Percentiles rank a stretch among this genome's conserved stretches.
phyloP scores from a whole-genome alignment of 2,888 invertebrate genomes.

The Cheilosia impressa region DNA sequence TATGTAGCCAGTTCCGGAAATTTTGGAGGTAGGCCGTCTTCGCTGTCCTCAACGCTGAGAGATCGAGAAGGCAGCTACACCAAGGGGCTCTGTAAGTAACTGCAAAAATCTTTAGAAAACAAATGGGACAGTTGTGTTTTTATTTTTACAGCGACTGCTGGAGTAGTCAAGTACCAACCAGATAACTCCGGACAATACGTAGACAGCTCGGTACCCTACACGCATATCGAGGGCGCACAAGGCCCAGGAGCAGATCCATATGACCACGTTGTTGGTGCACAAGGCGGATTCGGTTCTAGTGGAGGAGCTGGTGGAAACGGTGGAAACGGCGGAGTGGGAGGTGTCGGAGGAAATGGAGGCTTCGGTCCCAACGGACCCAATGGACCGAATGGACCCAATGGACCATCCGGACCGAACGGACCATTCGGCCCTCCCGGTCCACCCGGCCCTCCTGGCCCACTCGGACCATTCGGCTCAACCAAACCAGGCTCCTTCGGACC shows the following conservation, averaged over 20 bases:
- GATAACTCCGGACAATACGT: constrained; percentile 55
- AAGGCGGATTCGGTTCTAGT: constrained; percentile 73
- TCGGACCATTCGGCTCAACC: constrained; percentile 72
- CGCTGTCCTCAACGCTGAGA: too few species aligned
- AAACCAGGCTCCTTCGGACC: constrained; percentile 78
- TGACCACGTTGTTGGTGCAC: constrained; percentile 52
- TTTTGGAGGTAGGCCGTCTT: too few species aligned
- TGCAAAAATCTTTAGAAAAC: background rate
- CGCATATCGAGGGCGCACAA: constrained; percentile 78
- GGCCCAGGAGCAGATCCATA: constrained; percentile 73
- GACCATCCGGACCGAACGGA: constrained; percentile 80
- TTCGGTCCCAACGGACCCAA: constrained; percentile 66
- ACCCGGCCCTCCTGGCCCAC: constrained; percentile 34
- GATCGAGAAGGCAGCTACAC: background rate
- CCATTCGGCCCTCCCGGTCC: constrained; percentile 81
- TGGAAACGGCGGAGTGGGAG: constrained; percentile 52
- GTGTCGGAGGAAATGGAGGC: too few species aligned
- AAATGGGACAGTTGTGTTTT: background rate
- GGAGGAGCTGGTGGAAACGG: constrained; percentile 75
- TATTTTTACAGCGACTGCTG: constrained; percentile 26
- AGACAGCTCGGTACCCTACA: constrained; percentile 71
- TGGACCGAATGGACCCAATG: constrained; percentile 77
- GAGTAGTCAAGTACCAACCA: constrained; percentile 22
- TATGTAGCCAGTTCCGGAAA: too few species aligned
- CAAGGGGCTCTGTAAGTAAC: background rate